phyloP scores from a whole-genome alignment of 2,888 invertebrate genomes.

The Idaea straminata region DNA sequence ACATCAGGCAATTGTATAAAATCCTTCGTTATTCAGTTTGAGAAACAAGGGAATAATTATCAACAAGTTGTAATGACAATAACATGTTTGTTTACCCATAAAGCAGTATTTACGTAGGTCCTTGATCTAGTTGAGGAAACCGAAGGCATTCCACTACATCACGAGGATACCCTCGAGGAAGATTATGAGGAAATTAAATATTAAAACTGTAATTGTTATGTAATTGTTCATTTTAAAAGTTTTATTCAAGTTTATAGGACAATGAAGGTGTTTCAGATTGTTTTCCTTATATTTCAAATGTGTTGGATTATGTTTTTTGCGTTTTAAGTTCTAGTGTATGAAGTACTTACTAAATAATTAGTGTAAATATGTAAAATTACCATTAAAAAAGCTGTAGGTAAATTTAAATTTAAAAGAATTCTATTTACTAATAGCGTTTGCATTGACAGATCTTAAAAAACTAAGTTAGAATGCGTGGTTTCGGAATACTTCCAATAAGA shows the following conservation, averaged over 20 bases:
- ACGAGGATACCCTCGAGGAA: neutral
- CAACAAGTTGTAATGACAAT: neutral
- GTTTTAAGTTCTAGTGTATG: neutral
- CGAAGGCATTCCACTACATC: neutral
- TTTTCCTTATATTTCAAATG: neutral
- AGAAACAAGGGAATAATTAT: neutral
- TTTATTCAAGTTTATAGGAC: neutral
- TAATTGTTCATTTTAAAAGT: neutral
- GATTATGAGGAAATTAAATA: neutral
- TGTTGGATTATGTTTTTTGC: neutral
- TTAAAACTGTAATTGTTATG: neutral
- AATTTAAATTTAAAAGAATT: neutral
- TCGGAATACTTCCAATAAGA: too few relatives aligned
- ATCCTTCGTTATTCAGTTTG: neutral
- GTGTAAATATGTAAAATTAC: neutral
- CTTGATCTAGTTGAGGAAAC: neutral
- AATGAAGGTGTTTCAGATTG: neutral
- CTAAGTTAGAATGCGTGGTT: too few relatives aligned
- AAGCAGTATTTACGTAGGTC: neutral
- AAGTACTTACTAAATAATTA: neutral
- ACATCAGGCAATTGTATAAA: neutral
- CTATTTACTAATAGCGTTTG: too few relatives aligned
- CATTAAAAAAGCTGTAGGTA: neutral
- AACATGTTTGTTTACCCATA: conserved; percentile 1
- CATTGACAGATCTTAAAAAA: too few relatives aligned